Evolutionary conservation across 2,113 vertebrate genomes (phyloP).

Genomic region (Bubalus kerabau): DNA sequence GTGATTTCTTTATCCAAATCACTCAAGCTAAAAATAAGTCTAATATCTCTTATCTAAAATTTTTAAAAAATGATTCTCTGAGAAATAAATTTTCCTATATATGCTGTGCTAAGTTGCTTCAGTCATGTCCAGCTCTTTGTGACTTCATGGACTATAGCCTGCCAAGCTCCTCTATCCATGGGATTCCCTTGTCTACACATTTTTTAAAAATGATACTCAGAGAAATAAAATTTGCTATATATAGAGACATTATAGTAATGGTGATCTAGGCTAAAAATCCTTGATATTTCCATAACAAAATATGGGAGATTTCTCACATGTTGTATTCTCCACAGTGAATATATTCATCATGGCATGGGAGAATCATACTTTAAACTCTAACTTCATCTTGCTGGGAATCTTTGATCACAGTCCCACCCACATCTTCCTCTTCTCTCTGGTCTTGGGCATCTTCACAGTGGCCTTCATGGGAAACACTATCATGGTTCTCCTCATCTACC

Average conservation of each 20-base stretch:
- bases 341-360: background rate
- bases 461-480: background rate
- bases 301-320: background rate
- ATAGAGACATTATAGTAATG: too few relatives aligned
- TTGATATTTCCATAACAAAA: background rate
- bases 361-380: background rate
- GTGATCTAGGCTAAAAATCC: background rate
- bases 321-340: background rate
- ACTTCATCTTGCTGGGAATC: constrained; percentile 11
- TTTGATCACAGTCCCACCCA: background rate
- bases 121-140: background rate
- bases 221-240: background rate
- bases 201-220: background rate
- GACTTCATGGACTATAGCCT: background rate
- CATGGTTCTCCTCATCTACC: constrained; percentile 71
- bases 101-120: background rate
- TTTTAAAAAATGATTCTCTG: background rate
- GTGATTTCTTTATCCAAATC: background rate
- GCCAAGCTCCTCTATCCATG: background rate
- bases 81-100: background rate
- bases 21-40: background rate
- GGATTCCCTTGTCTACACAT: background rate
- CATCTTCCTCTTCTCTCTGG: constrained; percentile 22
- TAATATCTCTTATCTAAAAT: background rate
- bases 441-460: constrained; percentile 8